Conservation (phyloP, 2,888 invertebrate genomes). For the Shargacucullia verbasci region DNA sequence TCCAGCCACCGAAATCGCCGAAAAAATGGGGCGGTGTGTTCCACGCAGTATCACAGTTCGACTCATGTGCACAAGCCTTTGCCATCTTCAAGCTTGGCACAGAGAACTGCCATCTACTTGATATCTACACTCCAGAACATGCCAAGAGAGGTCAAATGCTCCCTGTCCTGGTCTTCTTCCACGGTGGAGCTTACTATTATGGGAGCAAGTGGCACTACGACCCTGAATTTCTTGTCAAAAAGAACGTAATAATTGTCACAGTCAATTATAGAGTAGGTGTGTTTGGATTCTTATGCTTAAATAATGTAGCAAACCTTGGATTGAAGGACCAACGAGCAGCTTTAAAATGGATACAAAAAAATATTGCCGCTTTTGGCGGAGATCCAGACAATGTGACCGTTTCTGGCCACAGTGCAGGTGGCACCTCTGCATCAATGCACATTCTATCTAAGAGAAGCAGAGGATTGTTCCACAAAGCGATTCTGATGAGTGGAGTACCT, state of each 20-base stretch:
- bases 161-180: constrained; percentile 80
- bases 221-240: constrained; percentile 79
- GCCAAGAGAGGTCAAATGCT: constrained; percentile 56
- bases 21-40: constrained; percentile 72
- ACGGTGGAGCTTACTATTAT: constrained; percentile 82
- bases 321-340: constrained; percentile 83
- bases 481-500: constrained; percentile 78
- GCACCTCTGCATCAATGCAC: constrained; percentile 78
- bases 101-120: constrained; percentile 79
- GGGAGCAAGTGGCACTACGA: constrained; percentile 82
- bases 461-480: constrained; percentile 80
- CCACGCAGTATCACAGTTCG: constrained; percentile 68
- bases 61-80: constrained; percentile 74
- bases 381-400: constrained; percentile 83
- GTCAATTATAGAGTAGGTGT: constrained; percentile 81
- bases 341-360: constrained; percentile 78
- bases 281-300: constrained; percentile 79
- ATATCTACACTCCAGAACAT: constrained; percentile 73
- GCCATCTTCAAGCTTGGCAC: constrained; percentile 67
- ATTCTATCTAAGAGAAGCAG: constrained; percentile 73
- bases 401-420: constrained; percentile 83
- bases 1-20: constrained; percentile 73
- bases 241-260: constrained; percentile 74
- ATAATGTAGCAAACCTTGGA: constrained; percentile 79
- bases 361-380: constrained; percentile 81